Conservation (phyloP, 2,888 invertebrate genomes). For the Leptopilina myrica region DNA sequence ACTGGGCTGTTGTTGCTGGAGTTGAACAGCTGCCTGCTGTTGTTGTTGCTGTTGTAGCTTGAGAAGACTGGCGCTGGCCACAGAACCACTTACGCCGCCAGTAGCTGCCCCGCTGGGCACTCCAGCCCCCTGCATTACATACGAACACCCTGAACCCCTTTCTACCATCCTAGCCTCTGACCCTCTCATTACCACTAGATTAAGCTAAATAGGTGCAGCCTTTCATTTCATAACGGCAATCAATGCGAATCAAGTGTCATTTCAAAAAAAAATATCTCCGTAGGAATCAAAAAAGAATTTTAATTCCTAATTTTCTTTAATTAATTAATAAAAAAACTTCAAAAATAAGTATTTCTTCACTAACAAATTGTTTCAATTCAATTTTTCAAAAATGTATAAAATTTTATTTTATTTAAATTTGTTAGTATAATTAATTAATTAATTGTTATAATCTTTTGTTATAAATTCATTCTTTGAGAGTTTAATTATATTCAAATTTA, state of each 20-base stretch:
- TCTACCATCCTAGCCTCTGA: slow-evolving; percentile 52
- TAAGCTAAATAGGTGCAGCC: slow-evolving; percentile 53
- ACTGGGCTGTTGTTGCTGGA: slow-evolving; percentile 73
- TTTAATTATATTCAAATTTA: too few relatives aligned
- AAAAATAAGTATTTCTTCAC: too few relatives aligned
- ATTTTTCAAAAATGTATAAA: too few relatives aligned
- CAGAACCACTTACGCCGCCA: slow-evolving; percentile 73
- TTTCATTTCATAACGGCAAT: slow-evolving; percentile 41
- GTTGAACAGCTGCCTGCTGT: slow-evolving; percentile 68
- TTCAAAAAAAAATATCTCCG: background rate
- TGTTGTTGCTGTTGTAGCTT: slow-evolving; percentile 74
- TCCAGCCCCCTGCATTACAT: slow-evolving; percentile 73
- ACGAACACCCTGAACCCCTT: slow-evolving; percentile 69
- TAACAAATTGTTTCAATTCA: too few relatives aligned
- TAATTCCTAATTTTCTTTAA: background rate
- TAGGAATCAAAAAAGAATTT: too few relatives aligned
- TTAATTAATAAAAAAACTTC: background rate
- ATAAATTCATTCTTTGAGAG: too few relatives aligned
- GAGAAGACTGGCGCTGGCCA: slow-evolving; percentile 74
- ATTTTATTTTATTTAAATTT: too few relatives aligned
- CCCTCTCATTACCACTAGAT: slow-evolving; percentile 44
- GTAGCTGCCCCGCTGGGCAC: slow-evolving; percentile 73
- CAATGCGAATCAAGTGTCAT: too few relatives aligned
- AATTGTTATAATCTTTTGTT: too few relatives aligned
- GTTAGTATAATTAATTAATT: too few relatives aligned